These are phyloP conservation scores for Lissocephala sabroskyi DNA, from an alignment of 2,888 invertebrate species.

Conservation along the genomic window DNA sequence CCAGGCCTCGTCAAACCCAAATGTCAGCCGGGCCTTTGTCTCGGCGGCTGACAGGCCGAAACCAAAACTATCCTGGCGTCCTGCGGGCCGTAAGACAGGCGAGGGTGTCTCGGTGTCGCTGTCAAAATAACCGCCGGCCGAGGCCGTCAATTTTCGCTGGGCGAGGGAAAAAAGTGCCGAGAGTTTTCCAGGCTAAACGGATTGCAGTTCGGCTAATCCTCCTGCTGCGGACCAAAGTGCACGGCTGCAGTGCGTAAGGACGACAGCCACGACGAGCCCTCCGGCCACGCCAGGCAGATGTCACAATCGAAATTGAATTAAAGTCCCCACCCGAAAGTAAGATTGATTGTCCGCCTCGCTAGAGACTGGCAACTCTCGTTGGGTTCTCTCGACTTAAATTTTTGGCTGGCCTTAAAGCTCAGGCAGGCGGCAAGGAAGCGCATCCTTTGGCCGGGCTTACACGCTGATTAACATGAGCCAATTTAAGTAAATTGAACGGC, in stretches of 20 bases:
- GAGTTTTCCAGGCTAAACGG: neutral
- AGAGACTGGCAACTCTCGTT: too few species aligned
- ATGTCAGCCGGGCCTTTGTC: conserved; percentile 18
- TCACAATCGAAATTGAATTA: conserved; percentile 73
- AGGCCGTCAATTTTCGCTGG: conserved; percentile 36
- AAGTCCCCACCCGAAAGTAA: conserved; percentile 71
- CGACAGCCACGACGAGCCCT: too few species aligned
- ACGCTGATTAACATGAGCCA: conserved; percentile 63
- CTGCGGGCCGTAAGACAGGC: too few species aligned
- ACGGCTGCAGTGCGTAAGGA: conserved; percentile 12
- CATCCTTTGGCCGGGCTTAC: conserved; percentile 12
- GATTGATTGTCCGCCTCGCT: conserved; percentile 68
- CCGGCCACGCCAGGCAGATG: too few species aligned
- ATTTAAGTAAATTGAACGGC: conserved; percentile 61
- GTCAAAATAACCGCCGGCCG: conserved; percentile 64
- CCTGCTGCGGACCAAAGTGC: conserved; percentile 14
- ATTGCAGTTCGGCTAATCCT: conserved; percentile 4
- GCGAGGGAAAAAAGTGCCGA: conserved; percentile 27
- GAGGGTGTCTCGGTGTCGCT: conserved; percentile 25
- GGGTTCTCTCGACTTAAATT: conserved; percentile 8
- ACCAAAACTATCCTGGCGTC: conserved; percentile 29
- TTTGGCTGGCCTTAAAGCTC: conserved; percentile 30
- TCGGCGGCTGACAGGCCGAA: conserved; percentile 33
- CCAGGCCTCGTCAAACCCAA: conserved; percentile 1
- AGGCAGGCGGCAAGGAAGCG: conserved; percentile 1